Evolutionary conservation across 2,888 invertebrate species (phyloP), one percentile per base, ranked within the genome.

Genomic region (Aphrophora alni): DNA sequence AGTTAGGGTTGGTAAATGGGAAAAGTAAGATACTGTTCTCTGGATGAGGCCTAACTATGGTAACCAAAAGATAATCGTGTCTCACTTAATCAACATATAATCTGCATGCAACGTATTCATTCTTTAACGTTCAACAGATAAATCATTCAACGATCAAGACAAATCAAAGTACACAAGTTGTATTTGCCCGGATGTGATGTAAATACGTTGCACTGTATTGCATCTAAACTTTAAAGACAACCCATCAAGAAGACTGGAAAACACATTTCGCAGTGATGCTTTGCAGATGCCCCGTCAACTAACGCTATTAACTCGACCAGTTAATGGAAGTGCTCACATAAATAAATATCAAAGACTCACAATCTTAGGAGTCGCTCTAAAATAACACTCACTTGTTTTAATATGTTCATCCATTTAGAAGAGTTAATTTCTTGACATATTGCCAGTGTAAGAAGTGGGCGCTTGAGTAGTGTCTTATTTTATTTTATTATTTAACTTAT

Each of bases 311-410:
- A 59, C 59, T 59, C 4, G 21, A 59, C 21, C 59, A 44, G 44
- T 44, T 59, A 59, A 59, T 59, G 59, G 59, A 59, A 59, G 59
- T 59, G 59, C 59, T 59, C 59, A 14, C 59, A 59, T 59, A 59
- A 59, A 59, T 59, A 59, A 59, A 59, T 59, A 59, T 59, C 21
- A 59, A 59, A 59, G 59, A 5, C 59, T 21, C 59, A 59, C 59
- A 21, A 21, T 21, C 3, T n/a, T 59, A 59, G 21, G 3, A 21
- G 21, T n/a, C 59, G 59, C 21, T n/a, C 21, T 59, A 59, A 14
- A 44, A 44, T 44, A 44, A 44, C 44, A 44, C 44, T 1, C 10
- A 44, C 44, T 44, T 44, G 44, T 44, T 44, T 44, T 44, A 44
- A 44, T 44, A 44, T 44, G 44, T 44, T 17, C 44, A 44, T 44